Conservation (phyloP, 2,113 vertebrate species). For the Myocastor coypus region DNA sequence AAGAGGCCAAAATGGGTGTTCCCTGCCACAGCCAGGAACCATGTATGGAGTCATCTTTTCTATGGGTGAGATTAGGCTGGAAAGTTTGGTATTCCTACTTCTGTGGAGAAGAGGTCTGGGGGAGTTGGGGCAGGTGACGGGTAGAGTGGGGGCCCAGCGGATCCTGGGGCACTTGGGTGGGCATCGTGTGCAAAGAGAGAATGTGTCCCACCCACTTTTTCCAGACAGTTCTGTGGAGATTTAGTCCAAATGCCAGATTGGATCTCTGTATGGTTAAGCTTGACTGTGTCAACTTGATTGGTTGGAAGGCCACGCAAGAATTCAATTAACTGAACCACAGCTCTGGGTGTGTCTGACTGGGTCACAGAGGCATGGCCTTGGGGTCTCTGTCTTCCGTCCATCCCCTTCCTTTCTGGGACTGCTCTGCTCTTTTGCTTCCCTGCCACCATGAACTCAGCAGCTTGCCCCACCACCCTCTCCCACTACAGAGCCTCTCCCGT, state of each 20-base stretch:
- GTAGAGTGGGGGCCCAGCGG: accelerated
- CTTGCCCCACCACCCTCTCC: background rate
- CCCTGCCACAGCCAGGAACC: accelerated
- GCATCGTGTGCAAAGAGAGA: background rate
- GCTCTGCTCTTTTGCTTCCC: background rate
- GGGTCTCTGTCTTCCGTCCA: background rate
- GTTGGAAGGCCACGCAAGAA: background rate
- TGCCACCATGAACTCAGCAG: background rate
- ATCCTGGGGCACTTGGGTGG: background rate
- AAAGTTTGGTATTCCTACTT: background rate
- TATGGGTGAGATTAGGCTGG: too few relatives aligned
- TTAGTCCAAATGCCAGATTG: background rate
- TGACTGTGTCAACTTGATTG: background rate
- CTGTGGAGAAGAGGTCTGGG: background rate
- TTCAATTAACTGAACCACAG: background rate
- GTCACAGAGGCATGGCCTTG: background rate
- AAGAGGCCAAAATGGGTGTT: background rate
- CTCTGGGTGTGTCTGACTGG: background rate
- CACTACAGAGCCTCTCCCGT: background rate
- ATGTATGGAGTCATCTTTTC: accelerated
- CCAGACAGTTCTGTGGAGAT: too few relatives aligned
- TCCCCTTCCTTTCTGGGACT: background rate
- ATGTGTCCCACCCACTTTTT: accelerated
- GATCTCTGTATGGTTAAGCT: background rate
- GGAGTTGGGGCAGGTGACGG: background rate